phyloP scores from a whole-genome alignment of 2,888 invertebrate genomes.

The Dynastes hyllus region DNA sequence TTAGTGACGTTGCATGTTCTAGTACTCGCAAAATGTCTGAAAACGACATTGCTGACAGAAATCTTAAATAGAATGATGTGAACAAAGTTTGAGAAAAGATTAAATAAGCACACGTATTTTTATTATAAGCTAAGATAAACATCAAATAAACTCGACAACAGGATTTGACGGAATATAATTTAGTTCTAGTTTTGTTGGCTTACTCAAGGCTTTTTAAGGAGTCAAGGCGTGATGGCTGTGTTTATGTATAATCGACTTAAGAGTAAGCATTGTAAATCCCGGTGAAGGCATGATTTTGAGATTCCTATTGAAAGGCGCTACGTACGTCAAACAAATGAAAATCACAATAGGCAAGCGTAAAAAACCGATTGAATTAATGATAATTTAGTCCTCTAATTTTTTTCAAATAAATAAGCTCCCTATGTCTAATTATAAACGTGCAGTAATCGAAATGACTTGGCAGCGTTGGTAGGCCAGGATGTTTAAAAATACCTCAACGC shows the following conservation, averaged over 20 bases:
- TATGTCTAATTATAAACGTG: conserved; percentile 50
- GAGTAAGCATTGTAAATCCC: too few species aligned
- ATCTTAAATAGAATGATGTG: too few species aligned
- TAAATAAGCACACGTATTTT: background rate
- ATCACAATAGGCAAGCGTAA: background rate
- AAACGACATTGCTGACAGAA: too few species aligned
- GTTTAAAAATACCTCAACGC: conserved; percentile 49
- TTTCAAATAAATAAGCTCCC: conserved; percentile 32
- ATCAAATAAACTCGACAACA: background rate
- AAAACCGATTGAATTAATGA: background rate
- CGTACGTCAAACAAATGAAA: background rate
- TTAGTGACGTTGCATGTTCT: too few species aligned
- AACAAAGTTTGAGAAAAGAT: too few species aligned
- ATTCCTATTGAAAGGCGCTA: too few species aligned
- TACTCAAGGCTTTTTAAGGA: conserved; percentile 33
- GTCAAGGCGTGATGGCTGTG: conserved; percentile 13
- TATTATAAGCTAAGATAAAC: background rate
- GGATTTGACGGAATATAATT: background rate
- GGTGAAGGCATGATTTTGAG: too few species aligned
- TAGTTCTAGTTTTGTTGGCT: background rate
- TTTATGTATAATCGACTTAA: background rate
- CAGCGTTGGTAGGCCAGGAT: conserved; percentile 45
- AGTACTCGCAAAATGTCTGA: too few species aligned
- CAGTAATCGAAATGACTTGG: conserved; percentile 52
- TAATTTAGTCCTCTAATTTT: conserved; percentile 11